A percentile compares a stretch with the other conserved stretches of the same genome.
Evolutionary conservation across 2,113 vertebrate species (phyloP).

Genomic region (Halcyon malimbica): DNA sequence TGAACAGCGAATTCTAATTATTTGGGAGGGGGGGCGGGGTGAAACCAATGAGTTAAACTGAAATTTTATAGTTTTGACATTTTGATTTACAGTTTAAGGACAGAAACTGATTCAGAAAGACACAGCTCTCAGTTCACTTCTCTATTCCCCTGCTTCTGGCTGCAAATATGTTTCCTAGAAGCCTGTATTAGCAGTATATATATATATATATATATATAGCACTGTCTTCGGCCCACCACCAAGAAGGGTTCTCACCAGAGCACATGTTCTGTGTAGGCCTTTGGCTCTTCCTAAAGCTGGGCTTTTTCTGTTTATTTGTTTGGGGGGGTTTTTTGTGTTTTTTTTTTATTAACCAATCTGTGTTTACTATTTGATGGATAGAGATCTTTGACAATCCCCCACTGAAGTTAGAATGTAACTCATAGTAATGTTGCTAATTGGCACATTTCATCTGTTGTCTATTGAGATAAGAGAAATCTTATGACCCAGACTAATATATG

Average conservation of each 20-base stretch:
- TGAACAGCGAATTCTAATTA: background rate
- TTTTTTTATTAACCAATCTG: background rate
- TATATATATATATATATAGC: background rate
- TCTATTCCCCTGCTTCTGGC: background rate
- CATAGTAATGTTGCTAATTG: background rate
- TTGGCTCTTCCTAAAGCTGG: rapidly evolving
- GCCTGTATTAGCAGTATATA: background rate
- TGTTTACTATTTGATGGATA: background rate
- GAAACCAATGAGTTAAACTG: background rate
- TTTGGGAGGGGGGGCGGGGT: too few relatives aligned
- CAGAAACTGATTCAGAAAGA: background rate
- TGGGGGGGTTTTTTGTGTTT: too few relatives aligned
- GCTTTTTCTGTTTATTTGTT: too few relatives aligned
- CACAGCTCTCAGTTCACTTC: background rate
- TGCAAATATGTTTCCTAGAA: background rate
- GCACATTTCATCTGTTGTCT: background rate
- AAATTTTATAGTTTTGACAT: background rate
- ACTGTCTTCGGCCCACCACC: background rate
- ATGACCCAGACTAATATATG: background rate
- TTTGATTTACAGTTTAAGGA: background rate
- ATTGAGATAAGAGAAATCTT: background rate
- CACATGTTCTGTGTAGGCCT: background rate
- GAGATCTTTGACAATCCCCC: background rate
- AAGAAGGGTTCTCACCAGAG: background rate
- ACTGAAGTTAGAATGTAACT: background rate